A percentile compares a stretch with the other conserved stretches of the same genome.
Evolutionary conservation across 2,888 invertebrate genomes (phyloP).

Genomic region (Dasypolia templi): DNA sequence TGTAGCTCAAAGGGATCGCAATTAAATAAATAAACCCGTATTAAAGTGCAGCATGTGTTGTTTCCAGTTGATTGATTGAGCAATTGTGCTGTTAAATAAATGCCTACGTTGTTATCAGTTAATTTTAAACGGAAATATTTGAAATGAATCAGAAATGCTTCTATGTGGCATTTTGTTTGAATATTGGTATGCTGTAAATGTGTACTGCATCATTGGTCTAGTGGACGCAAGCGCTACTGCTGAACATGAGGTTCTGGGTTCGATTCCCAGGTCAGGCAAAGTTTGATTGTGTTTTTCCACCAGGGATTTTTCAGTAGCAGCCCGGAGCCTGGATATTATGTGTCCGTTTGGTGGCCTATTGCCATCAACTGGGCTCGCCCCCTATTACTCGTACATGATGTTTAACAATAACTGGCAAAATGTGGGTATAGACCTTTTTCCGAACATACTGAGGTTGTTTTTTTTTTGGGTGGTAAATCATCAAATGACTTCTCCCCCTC

Average conservation of each 20-base stretch:
- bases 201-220: too few relatives aligned
- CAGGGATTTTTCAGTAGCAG: too few relatives aligned
- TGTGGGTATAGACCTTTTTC: too few relatives aligned
- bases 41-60: slow-evolving; percentile 9
- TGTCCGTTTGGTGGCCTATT: too few relatives aligned
- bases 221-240: neutral
- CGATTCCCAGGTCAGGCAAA: neutral
- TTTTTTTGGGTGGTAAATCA: too few relatives aligned
- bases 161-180: neutral
- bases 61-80: slow-evolving; percentile 17
- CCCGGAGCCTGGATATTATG: neutral
- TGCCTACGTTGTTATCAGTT: neutral
- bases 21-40: slow-evolving; percentile 18
- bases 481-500: too few relatives aligned
- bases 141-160: neutral
- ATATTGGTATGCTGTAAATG: neutral
- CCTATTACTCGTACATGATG: neutral
- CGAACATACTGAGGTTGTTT: too few relatives aligned
- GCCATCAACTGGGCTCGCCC: neutral
- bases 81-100: slow-evolving; percentile 7
- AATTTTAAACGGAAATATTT: neutral
- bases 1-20: neutral
- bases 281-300: neutral
- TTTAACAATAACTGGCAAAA: neutral
- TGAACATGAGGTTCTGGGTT: neutral